Evolutionary conservation across 2,888 invertebrate genomes (phyloP), one percentile per base, ranked within the genome.

Genomic region (Anorthoa munda): DNA sequence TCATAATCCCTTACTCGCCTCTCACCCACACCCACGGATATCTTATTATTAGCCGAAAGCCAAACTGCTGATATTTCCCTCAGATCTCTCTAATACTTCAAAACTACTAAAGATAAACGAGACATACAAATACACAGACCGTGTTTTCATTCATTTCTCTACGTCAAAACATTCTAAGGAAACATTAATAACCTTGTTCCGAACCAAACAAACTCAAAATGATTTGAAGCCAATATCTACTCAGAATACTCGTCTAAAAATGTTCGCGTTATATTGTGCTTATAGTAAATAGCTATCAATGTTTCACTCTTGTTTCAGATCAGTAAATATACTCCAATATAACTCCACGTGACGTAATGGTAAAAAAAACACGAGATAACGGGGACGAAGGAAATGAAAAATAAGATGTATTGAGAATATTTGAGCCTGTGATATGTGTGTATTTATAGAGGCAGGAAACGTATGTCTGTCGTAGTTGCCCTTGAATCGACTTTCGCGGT

Each of bases 381-480:
- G 55, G 23, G 63, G 65, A 66, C 18, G 56, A 23, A 61, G 68
- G 56, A 63, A 39, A 39, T 39, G 39, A 39, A 9, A 73, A 75
- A 71, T 60, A 69, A 83, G 70, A 72, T 72, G 64, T 67, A 55
- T 53, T 45, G 45, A 75, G 70, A 75, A 80, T 70, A 76, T 86
- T 77, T 31, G 56, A 83, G 70, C 66, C 66, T 76, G 77, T 75
- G 74, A 63, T 88, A 82, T 66, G 81, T 74, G 66, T 77, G 77
- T 86, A 87, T 78, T 72, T 70, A 83, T 84, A 84, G 77, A 77
- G 69, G 66, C 83, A 87, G 89, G 90, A 91, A 90, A 84, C 87
- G 85, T 75, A 75, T 86, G 91, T 89, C 90, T 90, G 83, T 90
- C 90, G 88, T 92, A 91, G 84, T 86, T 82, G 93, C 93, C 93